Evolutionary conservation across 1,140 invertebrate species (phyloP).

Genomic region (Bombus soroeensis): DNA sequence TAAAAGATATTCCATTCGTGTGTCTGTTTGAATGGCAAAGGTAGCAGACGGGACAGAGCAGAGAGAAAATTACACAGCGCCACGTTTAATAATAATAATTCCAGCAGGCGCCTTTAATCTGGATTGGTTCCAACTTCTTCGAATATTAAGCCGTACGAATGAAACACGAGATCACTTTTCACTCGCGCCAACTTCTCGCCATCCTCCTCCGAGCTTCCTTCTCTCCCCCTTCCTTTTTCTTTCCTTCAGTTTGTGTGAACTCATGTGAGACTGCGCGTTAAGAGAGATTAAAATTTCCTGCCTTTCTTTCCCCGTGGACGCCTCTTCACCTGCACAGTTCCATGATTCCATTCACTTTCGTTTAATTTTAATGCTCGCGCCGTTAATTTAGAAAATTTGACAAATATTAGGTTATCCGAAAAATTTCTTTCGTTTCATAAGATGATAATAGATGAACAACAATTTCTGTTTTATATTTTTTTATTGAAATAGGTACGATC

Average conservation of each 20-base stretch:
- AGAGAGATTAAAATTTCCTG: slow-evolving; percentile 42
- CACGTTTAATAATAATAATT: slow-evolving; percentile 42
- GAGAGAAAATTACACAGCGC: slow-evolving; percentile 6
- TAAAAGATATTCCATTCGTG: not conserved
- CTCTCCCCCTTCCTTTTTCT: not conserved
- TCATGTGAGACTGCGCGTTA: slow-evolving; percentile 5
- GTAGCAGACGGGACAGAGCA: not conserved
- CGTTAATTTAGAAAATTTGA: not conserved
- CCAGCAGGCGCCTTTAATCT: slow-evolving; percentile 33
- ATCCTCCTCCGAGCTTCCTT: not conserved
- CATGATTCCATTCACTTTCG: not conserved
- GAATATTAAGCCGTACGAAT: slow-evolving; percentile 37
- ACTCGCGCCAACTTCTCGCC: slow-evolving; percentile 7
- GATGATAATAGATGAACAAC: no score
- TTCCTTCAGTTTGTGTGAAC: not conserved
- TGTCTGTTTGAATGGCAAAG: not conserved
- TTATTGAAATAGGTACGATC: no score
- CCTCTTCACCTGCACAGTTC: not conserved
- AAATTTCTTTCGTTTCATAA: no score
- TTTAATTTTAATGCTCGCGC: not conserved
- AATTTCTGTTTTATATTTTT: no score
- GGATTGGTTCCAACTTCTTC: slow-evolving; percentile 49
- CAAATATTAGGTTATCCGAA: no score
- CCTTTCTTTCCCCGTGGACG: not conserved
- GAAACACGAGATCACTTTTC: slow-evolving; percentile 24